Percentiles rank a stretch among this genome's conserved stretches.
These are phyloP conservation scores for Cirrhinus molitorella DNA, from an alignment of 2,797 vertebrate species.

Conservation along the genomic window DNA sequence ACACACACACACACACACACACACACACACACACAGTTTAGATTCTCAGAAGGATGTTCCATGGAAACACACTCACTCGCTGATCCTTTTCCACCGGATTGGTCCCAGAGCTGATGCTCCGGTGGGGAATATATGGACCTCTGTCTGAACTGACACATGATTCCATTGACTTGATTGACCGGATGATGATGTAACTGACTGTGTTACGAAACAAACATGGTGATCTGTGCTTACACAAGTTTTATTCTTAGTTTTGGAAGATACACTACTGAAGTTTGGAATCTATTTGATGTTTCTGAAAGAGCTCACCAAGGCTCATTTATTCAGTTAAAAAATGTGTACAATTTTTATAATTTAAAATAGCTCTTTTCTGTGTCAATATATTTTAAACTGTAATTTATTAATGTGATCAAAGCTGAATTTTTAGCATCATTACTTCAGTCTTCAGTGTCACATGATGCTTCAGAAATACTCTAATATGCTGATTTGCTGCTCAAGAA, in stretches of 20 bases:
- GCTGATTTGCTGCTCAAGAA: neutral
- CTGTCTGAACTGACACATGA: slow-evolving; percentile 15
- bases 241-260: neutral
- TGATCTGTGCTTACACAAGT: neutral
- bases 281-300: neutral
- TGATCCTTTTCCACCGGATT: neutral
- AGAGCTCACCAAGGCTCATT: neutral
- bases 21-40: neutral
- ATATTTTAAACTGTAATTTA: neutral
- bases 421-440: neutral
- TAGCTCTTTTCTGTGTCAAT: neutral
- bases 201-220: slow-evolving; percentile 16
- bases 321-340: neutral
- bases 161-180: neutral
- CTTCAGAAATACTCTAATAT: neutral
- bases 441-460: neutral
- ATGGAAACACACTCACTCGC: slow-evolving; percentile 20
- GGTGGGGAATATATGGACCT: neutral
- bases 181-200: slow-evolving; percentile 9
- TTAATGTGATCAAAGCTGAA: neutral
- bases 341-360: neutral
- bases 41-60: slow-evolving; percentile 24
- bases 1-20: slow-evolving; percentile 33
- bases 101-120: neutral
- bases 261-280: neutral